Base-by-base conservation (phyloP, 2,113 vertebrate species). In the Eudorcas thomsonii region DNA sequence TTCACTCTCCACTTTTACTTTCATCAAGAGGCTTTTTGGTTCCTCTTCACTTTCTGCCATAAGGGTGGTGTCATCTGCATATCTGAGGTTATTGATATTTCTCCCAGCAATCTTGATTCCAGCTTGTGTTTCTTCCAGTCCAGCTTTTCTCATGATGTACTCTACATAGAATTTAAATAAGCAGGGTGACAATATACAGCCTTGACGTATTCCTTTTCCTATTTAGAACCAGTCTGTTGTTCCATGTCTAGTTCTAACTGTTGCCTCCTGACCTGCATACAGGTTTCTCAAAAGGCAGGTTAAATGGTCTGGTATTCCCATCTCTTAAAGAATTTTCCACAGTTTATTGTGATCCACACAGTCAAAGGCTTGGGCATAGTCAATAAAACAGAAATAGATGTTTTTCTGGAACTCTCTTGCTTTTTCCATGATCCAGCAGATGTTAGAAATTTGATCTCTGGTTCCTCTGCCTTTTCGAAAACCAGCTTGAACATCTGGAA, bases 371-470 rank as follows among this genome's bases (percentile, higher is more conserved):
- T 0, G 39, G 36, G 36, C 36, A 71, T 74, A 6, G 67, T 39
- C 21, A 39, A 23, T 74, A 39, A 23, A 39, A 21, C 19, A 74
- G 36, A 39, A 74, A 25, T 39, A 74, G 36, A 74, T 71, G 36
- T 39, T 39, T 25, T 71, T 74, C 36, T 13, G 67, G n/a, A 23
- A 74, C 21, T 39, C 21, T 39, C 5, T 74, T 74, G 36, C 5
- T 39, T 39, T 39, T 74, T 74, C 0, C 0, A 39, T 74, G 21
- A 25, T 74, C 36, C 6, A 2, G 0, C 0, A 1, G 21, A 74
- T 39, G 36, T 74, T 25, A 36, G 36, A 21, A 25, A 25, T 74
- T 3, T 74, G 67, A 39, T 13, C 21, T 74, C 36, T 74, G 11
- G 11, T 74, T 74, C 67, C 11, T 74, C 36, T 74, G 5, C 21